A percentile compares a stretch with the other conserved stretches of the same genome.
phyloP scores from a whole-genome alignment of 2,797 vertebrate genomes.

The Rhabdomys pumilio region DNA sequence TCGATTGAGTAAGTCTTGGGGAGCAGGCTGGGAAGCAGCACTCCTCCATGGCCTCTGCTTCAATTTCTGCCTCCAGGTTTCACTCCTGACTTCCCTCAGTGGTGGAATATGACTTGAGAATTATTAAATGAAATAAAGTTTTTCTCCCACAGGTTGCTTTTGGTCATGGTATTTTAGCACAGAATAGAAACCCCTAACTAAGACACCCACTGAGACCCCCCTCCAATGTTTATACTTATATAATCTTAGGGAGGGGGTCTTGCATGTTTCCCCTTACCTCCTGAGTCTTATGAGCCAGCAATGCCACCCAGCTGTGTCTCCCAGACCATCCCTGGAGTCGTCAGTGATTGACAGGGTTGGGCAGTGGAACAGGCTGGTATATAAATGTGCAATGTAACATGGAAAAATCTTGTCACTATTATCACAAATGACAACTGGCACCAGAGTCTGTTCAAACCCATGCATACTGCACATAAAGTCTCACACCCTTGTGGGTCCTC shows the following conservation, averaged over 20 bases:
- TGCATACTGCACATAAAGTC: neutral
- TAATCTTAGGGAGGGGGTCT: neutral
- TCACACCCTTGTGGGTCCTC: accelerated
- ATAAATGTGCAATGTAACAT: accelerated
- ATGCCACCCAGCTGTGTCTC: neutral
- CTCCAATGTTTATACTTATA: neutral
- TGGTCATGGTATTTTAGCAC: neutral
- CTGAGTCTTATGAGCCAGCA: too few species aligned
- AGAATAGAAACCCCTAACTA: neutral
- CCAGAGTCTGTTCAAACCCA: neutral
- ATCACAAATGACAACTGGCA: neutral
- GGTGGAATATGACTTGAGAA: neutral
- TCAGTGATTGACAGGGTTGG: neutral
- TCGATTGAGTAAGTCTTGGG: neutral
- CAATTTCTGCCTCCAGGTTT: neutral
- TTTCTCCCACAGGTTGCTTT: neutral
- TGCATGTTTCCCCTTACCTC: neutral
- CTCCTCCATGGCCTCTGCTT: neutral
- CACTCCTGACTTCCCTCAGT: neutral
- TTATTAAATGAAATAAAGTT: neutral
- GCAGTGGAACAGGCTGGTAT: neutral
- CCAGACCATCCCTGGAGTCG: neutral
- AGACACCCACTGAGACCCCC: neutral
- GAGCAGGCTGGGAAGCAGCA: neutral
- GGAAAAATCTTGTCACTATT: neutral